Evolutionary conservation across 2,113 vertebrate species (phyloP).

Genomic region (Leiothrix lutea): DNA sequence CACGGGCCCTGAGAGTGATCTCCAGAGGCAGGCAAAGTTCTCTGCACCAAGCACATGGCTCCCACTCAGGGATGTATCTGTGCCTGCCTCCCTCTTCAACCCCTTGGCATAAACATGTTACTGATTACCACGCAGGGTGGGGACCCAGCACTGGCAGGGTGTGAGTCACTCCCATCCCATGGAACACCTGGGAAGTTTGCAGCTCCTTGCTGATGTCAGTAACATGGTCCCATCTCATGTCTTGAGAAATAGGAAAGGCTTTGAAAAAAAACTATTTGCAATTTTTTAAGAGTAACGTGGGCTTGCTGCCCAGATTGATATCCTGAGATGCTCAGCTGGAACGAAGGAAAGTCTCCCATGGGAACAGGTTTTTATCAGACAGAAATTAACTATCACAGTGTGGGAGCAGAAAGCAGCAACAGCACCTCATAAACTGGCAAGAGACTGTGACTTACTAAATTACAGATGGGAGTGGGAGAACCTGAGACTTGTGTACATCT

Average conservation of each 20-base stretch:
- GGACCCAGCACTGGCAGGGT: background rate
- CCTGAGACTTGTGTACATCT: background rate
- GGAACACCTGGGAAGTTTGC: background rate
- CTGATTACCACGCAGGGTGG: background rate
- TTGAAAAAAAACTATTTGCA: background rate
- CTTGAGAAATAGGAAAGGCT: background rate
- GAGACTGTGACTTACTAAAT: background rate
- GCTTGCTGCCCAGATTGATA: background rate
- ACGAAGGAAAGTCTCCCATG: background rate
- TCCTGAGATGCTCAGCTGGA: background rate
- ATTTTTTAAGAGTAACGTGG: background rate
- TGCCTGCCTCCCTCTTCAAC: background rate
- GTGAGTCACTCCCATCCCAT: background rate
- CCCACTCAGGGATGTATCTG: rapidly evolving
- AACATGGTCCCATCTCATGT: rapidly evolving
- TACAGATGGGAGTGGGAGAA: background rate
- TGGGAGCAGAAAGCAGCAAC: background rate
- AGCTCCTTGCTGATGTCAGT: background rate
- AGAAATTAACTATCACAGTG: background rate
- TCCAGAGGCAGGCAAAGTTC: background rate
- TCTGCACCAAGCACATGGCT: rapidly evolving
- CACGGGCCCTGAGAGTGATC: background rate
- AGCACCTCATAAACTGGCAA: background rate
- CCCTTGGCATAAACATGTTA: background rate
- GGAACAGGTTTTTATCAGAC: background rate